Conservation (phyloP, 2,888 invertebrate genomes). For the Volucella inflata region DNA sequence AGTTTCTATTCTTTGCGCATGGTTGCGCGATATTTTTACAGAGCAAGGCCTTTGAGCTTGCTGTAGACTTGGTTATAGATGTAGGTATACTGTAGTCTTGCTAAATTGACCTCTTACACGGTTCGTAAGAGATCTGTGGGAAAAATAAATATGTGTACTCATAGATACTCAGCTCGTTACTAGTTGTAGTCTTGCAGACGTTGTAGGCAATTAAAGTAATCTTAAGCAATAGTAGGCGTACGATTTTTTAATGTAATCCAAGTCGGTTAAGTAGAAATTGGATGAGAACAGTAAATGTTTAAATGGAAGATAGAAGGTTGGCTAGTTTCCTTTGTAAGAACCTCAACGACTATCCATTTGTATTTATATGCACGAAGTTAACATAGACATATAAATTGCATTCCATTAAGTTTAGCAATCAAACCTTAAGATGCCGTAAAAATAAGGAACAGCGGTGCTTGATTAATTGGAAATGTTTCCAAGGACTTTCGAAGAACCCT, state of each 20-base stretch:
- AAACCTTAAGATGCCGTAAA: too few relatives aligned
- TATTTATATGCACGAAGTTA: too few relatives aligned
- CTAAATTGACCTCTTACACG: constrained; percentile 56
- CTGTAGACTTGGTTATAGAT: background rate
- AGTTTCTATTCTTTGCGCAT: constrained; percentile 26
- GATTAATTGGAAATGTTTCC: too few relatives aligned
- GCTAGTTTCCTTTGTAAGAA: too few relatives aligned
- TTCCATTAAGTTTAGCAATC: too few relatives aligned
- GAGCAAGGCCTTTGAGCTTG: constrained; percentile 28
- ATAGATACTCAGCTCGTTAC: background rate
- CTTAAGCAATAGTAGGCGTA: constrained; percentile 60
- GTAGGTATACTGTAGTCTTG: constrained; percentile 33
- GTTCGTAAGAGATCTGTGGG: constrained; percentile 46
- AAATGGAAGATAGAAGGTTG: background rate
- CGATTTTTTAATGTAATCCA: constrained; percentile 22
- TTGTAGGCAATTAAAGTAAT: constrained; percentile 54
- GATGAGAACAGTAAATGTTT: background rate
- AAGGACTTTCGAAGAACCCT: too few relatives aligned
- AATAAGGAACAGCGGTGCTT: too few relatives aligned
- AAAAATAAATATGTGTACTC: constrained; percentile 8
- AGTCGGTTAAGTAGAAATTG: background rate
- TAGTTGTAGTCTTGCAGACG: background rate
- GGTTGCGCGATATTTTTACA: constrained; percentile 35
- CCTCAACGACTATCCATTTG: too few relatives aligned
- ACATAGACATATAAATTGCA: too few relatives aligned